phyloP scores from a whole-genome alignment of 1,140 invertebrate species.

The Apis laboriosa region DNA sequence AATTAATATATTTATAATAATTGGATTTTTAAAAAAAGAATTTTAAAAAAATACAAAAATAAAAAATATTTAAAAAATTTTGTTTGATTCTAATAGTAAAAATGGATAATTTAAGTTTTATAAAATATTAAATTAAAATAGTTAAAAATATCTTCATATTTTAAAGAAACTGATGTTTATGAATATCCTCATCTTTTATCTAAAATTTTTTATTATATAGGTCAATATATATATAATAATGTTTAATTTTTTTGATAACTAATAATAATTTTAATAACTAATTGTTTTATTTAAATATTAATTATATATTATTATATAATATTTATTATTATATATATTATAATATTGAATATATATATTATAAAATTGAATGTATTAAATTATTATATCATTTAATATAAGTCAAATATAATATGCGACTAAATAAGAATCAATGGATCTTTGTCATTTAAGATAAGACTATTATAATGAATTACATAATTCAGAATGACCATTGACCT shows the following conservation, averaged over 20 bases:
- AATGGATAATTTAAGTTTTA: not conserved
- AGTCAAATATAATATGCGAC: conserved; percentile 5
- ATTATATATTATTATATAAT: not conserved
- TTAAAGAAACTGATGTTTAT: not conserved
- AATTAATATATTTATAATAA: not conserved
- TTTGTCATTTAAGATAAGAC: not conserved
- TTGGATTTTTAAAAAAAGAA: conserved; percentile 1
- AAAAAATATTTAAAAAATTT: not conserved
- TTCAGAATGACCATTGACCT: conserved; percentile 37
- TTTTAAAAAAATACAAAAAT: conserved; percentile 9
- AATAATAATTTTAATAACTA: too few species aligned
- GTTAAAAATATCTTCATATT: not conserved
- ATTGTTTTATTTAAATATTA: not conserved
- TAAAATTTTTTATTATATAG: not conserved
- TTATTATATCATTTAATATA: not conserved
- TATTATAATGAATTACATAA: conserved; percentile 23
- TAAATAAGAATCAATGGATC: not conserved
- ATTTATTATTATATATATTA: too few species aligned
- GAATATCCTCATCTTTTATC: not conserved
- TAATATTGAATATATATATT: too few species aligned
- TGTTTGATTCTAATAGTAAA: not conserved
- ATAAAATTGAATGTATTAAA: not conserved
- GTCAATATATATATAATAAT: not conserved
- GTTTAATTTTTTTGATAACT: not conserved
- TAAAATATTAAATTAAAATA: not conserved